These are phyloP conservation scores for Tenebrio molitor DNA, from an alignment of 1,140 invertebrate genomes.

Conservation along the genomic window DNA sequence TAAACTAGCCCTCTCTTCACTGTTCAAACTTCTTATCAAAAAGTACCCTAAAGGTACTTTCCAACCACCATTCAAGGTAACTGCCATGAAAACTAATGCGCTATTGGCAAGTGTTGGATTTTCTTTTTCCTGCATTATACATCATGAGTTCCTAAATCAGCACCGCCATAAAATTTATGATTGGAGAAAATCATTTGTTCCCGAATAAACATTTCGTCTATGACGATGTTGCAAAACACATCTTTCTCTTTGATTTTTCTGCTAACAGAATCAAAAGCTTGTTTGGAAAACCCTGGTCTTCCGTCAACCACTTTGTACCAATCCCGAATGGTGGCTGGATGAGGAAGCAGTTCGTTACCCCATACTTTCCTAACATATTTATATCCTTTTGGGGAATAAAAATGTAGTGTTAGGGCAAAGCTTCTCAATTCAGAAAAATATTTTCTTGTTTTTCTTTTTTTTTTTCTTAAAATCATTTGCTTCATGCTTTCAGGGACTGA, in stretches of 20 bases:
- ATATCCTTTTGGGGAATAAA: too few species aligned
- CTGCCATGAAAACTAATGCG: not conserved
- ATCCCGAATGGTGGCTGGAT: not conserved
- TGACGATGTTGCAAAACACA: not conserved
- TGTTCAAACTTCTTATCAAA: not conserved
- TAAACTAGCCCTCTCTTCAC: too few species aligned
- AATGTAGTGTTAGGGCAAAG: too few species aligned
- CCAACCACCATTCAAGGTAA: not conserved
- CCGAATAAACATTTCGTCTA: not conserved
- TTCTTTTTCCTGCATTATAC: not conserved
- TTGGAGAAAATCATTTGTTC: not conserved
- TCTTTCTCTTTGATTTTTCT: not conserved
- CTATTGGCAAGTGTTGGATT: not conserved
- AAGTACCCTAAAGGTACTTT: slow-evolving; percentile 1
- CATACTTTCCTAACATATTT: not conserved
- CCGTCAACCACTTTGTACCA: not conserved
- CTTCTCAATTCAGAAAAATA: too few species aligned
- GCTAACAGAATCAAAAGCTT: not conserved
- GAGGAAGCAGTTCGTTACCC: not conserved
- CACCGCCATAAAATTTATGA: not conserved
- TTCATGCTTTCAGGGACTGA: too few species aligned
- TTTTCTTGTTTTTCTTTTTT: too few species aligned
- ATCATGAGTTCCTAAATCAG: not conserved
- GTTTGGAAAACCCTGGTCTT: not conserved
- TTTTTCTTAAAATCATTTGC: too few species aligned